Evolutionary conservation across 2,888 invertebrate genomes (phyloP).

Genomic region (Drosophila paramelanica): DNA sequence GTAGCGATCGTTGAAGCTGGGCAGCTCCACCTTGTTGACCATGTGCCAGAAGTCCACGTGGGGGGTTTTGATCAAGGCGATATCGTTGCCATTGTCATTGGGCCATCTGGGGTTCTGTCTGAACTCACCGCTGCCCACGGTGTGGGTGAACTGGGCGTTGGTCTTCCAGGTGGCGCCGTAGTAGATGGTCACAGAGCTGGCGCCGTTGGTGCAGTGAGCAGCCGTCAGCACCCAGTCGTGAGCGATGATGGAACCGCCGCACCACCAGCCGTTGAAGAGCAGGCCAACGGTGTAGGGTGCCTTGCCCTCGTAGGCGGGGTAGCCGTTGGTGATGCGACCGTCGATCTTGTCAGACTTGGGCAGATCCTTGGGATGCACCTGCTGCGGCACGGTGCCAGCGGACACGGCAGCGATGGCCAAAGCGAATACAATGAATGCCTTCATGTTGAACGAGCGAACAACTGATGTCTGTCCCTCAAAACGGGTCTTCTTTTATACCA

Average conservation of each 20-base stretch:
- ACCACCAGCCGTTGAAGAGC: conserved; percentile 64
- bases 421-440: conserved; percentile 23
- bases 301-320: conserved; percentile 57
- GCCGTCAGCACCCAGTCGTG: conserved; percentile 67
- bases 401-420: conserved; percentile 22
- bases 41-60: conserved; percentile 42
- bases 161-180: conserved; percentile 65
- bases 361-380: conserved; percentile 29
- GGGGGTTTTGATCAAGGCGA: conserved; percentile 71
- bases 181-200: conserved; percentile 60
- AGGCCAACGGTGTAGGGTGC: conserved; percentile 77
- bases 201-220: conserved; percentile 51
- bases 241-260: conserved; percentile 72
- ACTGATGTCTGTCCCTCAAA: conserved; percentile 4
- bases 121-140: conserved; percentile 47
- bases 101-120: conserved; percentile 59
- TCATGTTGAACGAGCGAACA: conserved; percentile 18
- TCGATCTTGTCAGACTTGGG: conserved; percentile 2
- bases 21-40: conserved; percentile 58
- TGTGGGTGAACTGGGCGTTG: conserved; percentile 59
- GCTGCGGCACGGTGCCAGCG: conserved; percentile 10
- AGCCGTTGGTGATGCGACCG: conserved; percentile 67
- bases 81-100: conserved; percentile 58
- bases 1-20: conserved; percentile 43
- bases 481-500: conserved; percentile 12